Conservation (phyloP, 2,113 vertebrate species). For the Erpornis zantholeuca region DNA sequence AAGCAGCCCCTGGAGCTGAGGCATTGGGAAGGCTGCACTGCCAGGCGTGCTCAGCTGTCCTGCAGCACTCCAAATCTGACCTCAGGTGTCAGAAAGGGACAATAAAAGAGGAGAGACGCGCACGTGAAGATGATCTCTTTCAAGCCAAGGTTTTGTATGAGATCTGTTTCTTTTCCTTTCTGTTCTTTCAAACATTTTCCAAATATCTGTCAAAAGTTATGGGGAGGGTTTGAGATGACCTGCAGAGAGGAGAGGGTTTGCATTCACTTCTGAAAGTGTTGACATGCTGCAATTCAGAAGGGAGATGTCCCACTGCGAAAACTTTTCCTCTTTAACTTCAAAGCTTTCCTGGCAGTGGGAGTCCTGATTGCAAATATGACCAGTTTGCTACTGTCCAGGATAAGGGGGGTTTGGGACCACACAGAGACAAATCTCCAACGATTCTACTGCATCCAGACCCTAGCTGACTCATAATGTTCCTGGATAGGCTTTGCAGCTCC, state of each 20-base stretch:
- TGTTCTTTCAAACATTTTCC: not conserved
- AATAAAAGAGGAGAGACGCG: too few relatives aligned
- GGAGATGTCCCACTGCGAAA: not conserved
- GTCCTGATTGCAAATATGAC: not conserved
- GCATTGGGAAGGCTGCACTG: too few relatives aligned
- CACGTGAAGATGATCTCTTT: rapidly evolving
- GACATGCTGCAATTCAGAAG: not conserved
- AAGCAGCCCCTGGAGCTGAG: not conserved
- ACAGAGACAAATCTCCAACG: not conserved
- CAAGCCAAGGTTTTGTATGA: not conserved
- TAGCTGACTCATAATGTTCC: not conserved
- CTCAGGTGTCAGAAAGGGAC: not conserved
- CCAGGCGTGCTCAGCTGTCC: rapidly evolving
- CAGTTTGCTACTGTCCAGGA: not conserved
- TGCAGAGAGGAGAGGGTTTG: not conserved
- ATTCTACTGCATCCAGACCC: not conserved
- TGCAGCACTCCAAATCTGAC: not conserved
- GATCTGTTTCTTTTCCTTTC: not conserved
- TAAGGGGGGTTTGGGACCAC: not conserved
- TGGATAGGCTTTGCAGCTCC: not conserved
- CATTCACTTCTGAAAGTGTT: not conserved
- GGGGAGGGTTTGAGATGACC: not conserved
- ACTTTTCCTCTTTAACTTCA: not conserved
- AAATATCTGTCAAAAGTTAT: not conserved
- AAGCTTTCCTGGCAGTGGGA: not conserved